Base-by-base conservation (phyloP, 2,888 invertebrate genomes). In the Yponomeuta sedellus region DNA sequence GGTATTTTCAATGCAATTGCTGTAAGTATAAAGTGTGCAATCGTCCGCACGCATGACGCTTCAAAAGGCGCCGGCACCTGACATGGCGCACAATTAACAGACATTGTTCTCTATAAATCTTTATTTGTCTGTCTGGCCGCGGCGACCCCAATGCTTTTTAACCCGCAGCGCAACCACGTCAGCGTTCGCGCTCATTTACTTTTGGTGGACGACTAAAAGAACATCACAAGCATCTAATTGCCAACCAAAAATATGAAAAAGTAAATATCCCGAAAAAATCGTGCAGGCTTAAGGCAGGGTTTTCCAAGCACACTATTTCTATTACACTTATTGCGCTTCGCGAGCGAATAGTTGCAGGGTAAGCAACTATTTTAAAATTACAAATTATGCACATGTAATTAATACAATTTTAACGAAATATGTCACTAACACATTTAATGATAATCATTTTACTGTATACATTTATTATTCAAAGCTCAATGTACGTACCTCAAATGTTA, bases 61-160 rank as follows among this genome's bases (percentile, higher is more conserved):
- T 19, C n/a, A 28, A 11, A 10, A 10, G 44, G 22, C 44, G 63
- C 64, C 52, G 68, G 65, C 73, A 74, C 71, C 79, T 77, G 77
- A 75, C 76, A 70, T 73, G 71, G 76, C 74, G 52, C 69, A 70
- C 79, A 83, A 82, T 83, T 81, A 83, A 77, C 77, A 75, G 71
- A 75, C 79, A 83, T 82, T 83, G 83, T 82, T 73, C 76, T 71
- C 72, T 71, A 75, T 78, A 79, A 77, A 79, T 79, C 78, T 66
- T 68, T 70, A 71, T 70, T 70, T 70, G 71, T 68, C 68, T 61
- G 69, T 67, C 69, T 69, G 68, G 66, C 65, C 25, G 66, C 57
- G 28, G 39, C 28, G 20, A 52, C 44, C 44, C 44, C 44, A 12
- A 16, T 16, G 40, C 59, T 67, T 67, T 68, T 68, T 68, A 65